Evolutionary conservation across 1,140 invertebrate genomes (phyloP), one percentile per base, ranked within the genome.

Genomic region (Atta texana): DNA sequence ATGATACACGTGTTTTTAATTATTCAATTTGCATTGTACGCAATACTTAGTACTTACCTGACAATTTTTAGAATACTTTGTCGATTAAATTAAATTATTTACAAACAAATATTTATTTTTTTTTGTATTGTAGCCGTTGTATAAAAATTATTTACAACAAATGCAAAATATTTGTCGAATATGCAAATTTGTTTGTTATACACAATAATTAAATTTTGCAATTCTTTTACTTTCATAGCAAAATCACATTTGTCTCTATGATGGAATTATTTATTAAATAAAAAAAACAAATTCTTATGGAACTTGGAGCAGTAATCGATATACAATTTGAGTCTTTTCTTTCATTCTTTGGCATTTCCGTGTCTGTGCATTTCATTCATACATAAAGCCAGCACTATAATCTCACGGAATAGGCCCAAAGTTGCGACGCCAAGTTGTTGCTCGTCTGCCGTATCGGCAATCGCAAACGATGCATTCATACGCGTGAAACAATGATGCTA

Each of bases 21-120:
- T 89, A 21, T 71, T 24, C n/a, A 28, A 44, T 77, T 53, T 14
- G 57, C 31, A 69, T 77, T 39, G 34, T 84, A 14, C n/a, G 28
- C 0, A 18, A 2, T 63, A 57, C 31, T 81, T 44, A 49, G 8
- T 59, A 39, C 39, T 16, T 69, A 39, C 34, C 7, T 81, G 61
- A 80, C 3, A 8, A 57, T 69, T 69, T 81, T 8, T 57, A 21
- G 6, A 24, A 68, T 68, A 14, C 7, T 18, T 24, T 14, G 10
- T 66, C 3, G 39, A 8, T 34, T 6, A 34, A 34, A 34, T 34
- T 7, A 44, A 44, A 44, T 44, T 10, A 44, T 44, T 44, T 44
- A 10, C 39, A 10, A 44, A 44, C 8, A 44, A 44, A 44, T 44
- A 44, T 44, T 44, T 44, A 2, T 44, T 44, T 12, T 44, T 44